These are phyloP conservation scores for Cyclura pinguis DNA, from an alignment of 2,797 vertebrate species.

Conservation along the genomic window DNA sequence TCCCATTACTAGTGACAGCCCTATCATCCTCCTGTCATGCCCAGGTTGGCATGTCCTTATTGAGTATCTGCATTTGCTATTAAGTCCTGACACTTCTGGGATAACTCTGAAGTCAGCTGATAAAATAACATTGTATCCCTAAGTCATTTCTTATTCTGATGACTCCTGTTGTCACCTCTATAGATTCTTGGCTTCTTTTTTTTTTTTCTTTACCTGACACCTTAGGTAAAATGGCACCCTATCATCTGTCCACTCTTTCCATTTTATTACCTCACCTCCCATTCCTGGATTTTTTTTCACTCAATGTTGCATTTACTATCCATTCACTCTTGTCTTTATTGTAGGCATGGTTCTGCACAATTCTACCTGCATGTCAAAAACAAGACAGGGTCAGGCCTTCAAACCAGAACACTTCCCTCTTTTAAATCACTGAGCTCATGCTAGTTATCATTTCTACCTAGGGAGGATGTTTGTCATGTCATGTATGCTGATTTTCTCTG, in stretches of 20 bases:
- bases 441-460: neutral
- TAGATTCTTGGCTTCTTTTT: neutral
- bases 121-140: constrained; percentile 26
- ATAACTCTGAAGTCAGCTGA: neutral
- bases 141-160: constrained; percentile 25
- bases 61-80: constrained; percentile 37
- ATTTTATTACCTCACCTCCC: neutral
- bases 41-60: neutral
- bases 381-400: neutral
- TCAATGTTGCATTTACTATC: neutral
- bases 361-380: constrained; percentile 1
- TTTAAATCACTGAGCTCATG: constrained; percentile 4
- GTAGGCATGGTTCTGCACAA: neutral
- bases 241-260: neutral
- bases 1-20: constrained; percentile 21
- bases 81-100: constrained; percentile 24
- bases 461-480: neutral
- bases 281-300: neutral
- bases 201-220: neutral
- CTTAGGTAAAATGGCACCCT: neutral
- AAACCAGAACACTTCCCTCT: neutral
- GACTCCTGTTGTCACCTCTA: neutral
- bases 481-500: neutral
- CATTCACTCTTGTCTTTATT: neutral
- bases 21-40: constrained; percentile 18